Evolutionary conservation across 2,797 vertebrate species (phyloP).

Genomic region (Characodon lateralis): DNA sequence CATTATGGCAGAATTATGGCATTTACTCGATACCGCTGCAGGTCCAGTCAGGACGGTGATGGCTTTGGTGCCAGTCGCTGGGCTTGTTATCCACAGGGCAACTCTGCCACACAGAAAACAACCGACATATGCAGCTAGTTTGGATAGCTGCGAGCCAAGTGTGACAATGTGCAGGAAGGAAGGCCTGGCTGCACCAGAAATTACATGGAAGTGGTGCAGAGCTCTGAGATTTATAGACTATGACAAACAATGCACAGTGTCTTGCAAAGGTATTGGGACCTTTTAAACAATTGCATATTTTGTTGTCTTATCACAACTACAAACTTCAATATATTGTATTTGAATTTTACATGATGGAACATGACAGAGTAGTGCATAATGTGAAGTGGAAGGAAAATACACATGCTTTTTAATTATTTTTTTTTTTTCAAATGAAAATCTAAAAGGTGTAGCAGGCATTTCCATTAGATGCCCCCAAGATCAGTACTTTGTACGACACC

Average conservation of each 20-base stretch:
- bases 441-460: not conserved
- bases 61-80: slow-evolving; percentile 25
- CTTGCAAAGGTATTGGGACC: not conserved
- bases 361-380: not conserved
- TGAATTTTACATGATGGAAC: not conserved
- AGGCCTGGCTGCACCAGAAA: not conserved
- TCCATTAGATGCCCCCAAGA: not conserved
- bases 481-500: not conserved
- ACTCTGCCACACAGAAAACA: not conserved
- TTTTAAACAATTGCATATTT: not conserved
- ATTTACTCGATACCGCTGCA: slow-evolving; percentile 71
- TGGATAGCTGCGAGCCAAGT: slow-evolving; percentile 19
- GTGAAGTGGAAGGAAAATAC: not conserved
- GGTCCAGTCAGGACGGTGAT: slow-evolving; percentile 40
- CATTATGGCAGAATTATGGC: slow-evolving; percentile 81
- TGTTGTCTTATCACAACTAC: not conserved
- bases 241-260: not conserved
- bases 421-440: no score
- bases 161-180: slow-evolving; percentile 32
- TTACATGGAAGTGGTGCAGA: not conserved
- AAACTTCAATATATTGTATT: not conserved
- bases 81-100: slow-evolving; percentile 61
- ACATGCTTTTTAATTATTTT: no score
- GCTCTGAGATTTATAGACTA: not conserved
- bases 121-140: slow-evolving; percentile 36